Evolutionary conservation across 2,113 vertebrate species (phyloP).

Genomic region (Prochilodus magdalenae): DNA sequence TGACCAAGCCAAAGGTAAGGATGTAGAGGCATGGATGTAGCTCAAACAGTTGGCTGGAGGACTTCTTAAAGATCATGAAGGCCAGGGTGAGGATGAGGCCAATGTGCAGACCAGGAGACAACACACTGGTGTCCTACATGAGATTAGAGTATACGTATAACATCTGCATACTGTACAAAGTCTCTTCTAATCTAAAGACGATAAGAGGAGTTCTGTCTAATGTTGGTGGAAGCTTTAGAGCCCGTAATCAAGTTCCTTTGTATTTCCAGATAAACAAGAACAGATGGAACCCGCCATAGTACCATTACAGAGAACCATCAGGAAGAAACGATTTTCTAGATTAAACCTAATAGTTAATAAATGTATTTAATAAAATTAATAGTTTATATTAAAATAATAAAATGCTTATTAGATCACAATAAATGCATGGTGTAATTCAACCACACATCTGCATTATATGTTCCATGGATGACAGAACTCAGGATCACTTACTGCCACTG

Average conservation of each 20-base stretch:
- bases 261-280: too few relatives aligned
- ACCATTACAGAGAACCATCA: too few relatives aligned
- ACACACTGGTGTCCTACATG: conserved; percentile 92
- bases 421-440: neutral
- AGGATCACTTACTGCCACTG: conserved; percentile 88
- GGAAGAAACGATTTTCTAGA: too few relatives aligned
- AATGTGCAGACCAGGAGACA: conserved; percentile 92
- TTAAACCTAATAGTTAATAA: too few relatives aligned
- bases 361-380: too few relatives aligned
- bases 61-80: conserved; percentile 95
- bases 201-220: neutral
- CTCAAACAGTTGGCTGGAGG: conserved; percentile 89
- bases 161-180: neutral
- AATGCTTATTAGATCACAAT: neutral
- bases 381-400: too few relatives aligned
- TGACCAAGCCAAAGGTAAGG: conserved; percentile 91
- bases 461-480: neutral
- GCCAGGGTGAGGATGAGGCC: conserved; percentile 88
- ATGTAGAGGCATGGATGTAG: conserved; percentile 92
- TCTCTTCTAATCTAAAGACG: too few relatives aligned
- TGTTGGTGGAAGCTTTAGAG: neutral
- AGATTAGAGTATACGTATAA: conserved; percentile 29
- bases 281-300: too few relatives aligned
- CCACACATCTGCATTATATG: neutral
- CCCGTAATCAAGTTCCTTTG: too few relatives aligned